A percentile compares a stretch with the other conserved stretches of the same genome.
Conservation (phyloP, 2,113 vertebrate species). For the Odobenus rosmarus region DNA sequence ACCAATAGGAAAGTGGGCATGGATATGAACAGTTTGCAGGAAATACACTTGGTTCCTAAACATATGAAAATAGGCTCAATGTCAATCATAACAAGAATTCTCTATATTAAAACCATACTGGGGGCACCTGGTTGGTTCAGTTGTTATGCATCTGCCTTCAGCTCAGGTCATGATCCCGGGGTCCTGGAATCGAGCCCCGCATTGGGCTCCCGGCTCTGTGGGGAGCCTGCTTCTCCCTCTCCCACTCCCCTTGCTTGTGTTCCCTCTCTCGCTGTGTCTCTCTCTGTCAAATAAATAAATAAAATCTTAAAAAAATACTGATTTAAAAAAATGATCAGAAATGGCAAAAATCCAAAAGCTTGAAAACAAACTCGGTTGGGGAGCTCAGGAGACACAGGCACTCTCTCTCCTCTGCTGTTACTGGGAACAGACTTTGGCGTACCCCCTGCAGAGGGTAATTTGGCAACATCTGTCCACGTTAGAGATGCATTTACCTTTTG, state of each 20-base stretch:
- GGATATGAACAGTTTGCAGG: not conserved
- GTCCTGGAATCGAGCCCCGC: too few species aligned
- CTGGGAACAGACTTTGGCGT: not conserved
- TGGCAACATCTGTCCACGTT: not conserved
- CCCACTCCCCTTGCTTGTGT: too few species aligned
- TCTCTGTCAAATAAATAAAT: too few species aligned
- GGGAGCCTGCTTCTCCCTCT: too few species aligned
- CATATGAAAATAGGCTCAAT: not conserved
- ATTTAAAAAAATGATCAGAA: not conserved
- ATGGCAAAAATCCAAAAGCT: not conserved
- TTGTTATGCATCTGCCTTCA: too few species aligned
- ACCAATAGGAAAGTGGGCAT: not conserved
- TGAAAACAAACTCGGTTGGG: not conserved
- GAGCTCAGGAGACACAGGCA: not conserved
- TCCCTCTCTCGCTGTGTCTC: too few species aligned
- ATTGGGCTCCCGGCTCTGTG: too few species aligned
- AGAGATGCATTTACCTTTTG: not conserved
- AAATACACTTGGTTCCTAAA: not conserved
- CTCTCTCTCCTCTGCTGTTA: fast-evolving
- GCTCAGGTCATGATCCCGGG: too few species aligned
- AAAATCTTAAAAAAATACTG: too few species aligned
- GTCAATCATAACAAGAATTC: not conserved
- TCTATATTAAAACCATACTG: not conserved
- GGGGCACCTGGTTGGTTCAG: too few species aligned
- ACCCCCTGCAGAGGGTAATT: not conserved